Conservation (phyloP, 2,797 vertebrate species). For the Enteromius paludinosus region DNA sequence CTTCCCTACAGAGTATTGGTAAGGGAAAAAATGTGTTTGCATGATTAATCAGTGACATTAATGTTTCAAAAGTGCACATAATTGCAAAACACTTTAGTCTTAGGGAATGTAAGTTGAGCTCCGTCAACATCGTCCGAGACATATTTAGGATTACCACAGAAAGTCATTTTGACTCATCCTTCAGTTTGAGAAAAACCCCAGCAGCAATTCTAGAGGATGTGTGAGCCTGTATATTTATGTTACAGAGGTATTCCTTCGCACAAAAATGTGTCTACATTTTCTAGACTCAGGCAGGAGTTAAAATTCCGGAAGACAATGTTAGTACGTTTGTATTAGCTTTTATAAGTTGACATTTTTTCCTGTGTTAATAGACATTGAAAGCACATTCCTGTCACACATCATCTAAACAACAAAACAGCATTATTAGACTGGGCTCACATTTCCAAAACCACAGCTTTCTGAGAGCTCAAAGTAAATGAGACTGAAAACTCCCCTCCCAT, state of each 20-base stretch:
- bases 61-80: not conserved
- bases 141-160: not conserved
- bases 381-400: conserved; percentile 8
- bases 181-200: not conserved
- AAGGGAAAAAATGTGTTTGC: not conserved
- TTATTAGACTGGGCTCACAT: not conserved
- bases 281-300: not conserved
- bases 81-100: not conserved
- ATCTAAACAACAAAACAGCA: not conserved
- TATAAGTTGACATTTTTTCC: not conserved
- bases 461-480: not conserved
- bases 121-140: not conserved
- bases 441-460: not conserved
- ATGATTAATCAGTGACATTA: conserved; percentile 1
- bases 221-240: not conserved
- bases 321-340: not conserved
- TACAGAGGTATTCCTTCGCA: too few relatives aligned
- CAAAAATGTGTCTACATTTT: not conserved
- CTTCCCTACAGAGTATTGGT: not conserved
- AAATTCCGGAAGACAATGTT: not conserved
- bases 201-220: not conserved
- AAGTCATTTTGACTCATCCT: not conserved
- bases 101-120: not conserved
- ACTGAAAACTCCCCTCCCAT: conserved; percentile 28
- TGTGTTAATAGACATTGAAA: not conserved